Conservation (phyloP, 2,113 vertebrate genomes). For the Astur gentilis region DNA sequence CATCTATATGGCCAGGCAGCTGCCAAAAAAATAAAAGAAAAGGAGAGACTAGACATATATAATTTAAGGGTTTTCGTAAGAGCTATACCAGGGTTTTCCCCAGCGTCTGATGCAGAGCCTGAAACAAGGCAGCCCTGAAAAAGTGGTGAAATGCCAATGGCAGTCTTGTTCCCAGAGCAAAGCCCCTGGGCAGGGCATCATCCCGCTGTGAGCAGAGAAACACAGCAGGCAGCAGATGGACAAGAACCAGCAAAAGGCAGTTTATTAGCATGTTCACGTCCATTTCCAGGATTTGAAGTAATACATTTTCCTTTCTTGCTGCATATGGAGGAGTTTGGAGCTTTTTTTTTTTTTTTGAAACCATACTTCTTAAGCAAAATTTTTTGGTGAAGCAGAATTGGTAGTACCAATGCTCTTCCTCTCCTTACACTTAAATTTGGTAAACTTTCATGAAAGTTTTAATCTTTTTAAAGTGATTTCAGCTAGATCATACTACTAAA, state of each 20-base stretch:
- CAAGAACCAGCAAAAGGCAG: neutral
- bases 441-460: neutral
- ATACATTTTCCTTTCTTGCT: neutral
- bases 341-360: neutral
- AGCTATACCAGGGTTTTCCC: neutral
- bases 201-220: neutral
- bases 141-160: neutral
- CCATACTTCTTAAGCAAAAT: neutral
- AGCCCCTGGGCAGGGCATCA: neutral
- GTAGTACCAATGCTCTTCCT: neutral
- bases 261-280: neutral
- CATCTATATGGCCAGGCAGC: neutral
- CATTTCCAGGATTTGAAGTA: slow-evolving; percentile 28
- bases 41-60: neutral
- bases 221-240: neutral
- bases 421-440: neutral
- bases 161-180: neutral
- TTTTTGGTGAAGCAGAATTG: neutral
- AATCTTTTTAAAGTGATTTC: neutral
- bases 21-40: neutral
- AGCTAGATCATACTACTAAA: neutral
- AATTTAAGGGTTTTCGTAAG: neutral
- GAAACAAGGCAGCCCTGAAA: neutral
- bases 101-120: neutral
- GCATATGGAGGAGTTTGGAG: neutral